These are phyloP conservation scores for Dipodomys spectabilis DNA, from an alignment of 2,113 vertebrate species.

Conservation along the genomic window DNA sequence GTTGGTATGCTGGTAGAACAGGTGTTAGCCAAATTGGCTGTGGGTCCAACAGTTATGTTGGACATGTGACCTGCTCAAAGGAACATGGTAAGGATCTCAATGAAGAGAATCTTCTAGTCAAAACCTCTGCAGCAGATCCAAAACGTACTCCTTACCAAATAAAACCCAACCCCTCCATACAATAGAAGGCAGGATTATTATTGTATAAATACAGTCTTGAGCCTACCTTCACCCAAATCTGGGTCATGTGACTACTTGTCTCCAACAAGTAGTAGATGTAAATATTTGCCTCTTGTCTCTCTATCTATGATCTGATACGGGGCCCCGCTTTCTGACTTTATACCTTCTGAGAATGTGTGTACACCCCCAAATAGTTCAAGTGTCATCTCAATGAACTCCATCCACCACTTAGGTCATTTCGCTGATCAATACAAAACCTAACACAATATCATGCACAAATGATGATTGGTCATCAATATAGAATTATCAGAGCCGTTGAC, in stretches of 20 bases:
- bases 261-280: background rate
- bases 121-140: background rate
- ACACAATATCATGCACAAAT: background rate
- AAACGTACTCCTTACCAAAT: no score
- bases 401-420: background rate
- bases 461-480: background rate
- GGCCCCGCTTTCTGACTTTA: background rate
- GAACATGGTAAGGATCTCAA: background rate
- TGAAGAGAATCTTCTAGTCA: background rate
- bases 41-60: background rate
- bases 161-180: background rate
- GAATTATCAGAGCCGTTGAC: background rate
- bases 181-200: background rate
- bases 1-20: slow-evolving; percentile 49
- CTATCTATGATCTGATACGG: background rate
- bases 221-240: background rate
- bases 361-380: background rate
- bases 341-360: background rate
- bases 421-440: background rate
- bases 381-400: background rate
- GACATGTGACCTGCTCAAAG: background rate
- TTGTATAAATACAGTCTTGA: background rate
- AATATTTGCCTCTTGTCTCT: background rate
- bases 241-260: background rate
- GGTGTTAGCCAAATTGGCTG: slow-evolving; percentile 63